phyloP scores from a whole-genome alignment of 2,113 vertebrate genomes.

The Cottus gobio region DNA sequence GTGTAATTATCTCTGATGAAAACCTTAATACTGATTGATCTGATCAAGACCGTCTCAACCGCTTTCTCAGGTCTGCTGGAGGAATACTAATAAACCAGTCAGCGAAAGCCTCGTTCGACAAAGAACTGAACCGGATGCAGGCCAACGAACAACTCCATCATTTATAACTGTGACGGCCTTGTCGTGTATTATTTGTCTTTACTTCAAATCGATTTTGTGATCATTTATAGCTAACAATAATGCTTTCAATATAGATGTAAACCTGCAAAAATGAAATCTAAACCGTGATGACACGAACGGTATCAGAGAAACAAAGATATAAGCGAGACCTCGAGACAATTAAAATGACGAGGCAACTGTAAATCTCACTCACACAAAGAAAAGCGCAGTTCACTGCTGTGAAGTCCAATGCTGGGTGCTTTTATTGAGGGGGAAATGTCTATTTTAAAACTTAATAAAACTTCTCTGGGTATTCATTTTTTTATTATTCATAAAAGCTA shows the following conservation, averaged over 20 bases:
- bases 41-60: slow-evolving; percentile 70
- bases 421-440: background rate
- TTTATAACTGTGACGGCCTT: slow-evolving; percentile 8
- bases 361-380: background rate
- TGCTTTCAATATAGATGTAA: background rate
- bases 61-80: slow-evolving; percentile 53
- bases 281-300: background rate
- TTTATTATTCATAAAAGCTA: background rate
- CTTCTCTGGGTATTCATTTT: background rate
- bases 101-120: slow-evolving; percentile 6
- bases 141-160: slow-evolving; percentile 10
- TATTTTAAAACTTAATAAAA: background rate
- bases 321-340: background rate
- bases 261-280: background rate
- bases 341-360: background rate
- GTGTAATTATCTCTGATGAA: slow-evolving; percentile 71
- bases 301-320: background rate
- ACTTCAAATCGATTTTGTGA: slow-evolving; percentile 6
- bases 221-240: background rate
- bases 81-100: slow-evolving; percentile 73
- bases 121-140: background rate
- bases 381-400: too few species aligned
- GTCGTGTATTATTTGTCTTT: background rate
- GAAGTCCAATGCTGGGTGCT: background rate
- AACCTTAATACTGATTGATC: slow-evolving; percentile 74